Base-by-base conservation (phyloP, 2,888 invertebrate species). In the Meteorus cinctellus region DNA sequence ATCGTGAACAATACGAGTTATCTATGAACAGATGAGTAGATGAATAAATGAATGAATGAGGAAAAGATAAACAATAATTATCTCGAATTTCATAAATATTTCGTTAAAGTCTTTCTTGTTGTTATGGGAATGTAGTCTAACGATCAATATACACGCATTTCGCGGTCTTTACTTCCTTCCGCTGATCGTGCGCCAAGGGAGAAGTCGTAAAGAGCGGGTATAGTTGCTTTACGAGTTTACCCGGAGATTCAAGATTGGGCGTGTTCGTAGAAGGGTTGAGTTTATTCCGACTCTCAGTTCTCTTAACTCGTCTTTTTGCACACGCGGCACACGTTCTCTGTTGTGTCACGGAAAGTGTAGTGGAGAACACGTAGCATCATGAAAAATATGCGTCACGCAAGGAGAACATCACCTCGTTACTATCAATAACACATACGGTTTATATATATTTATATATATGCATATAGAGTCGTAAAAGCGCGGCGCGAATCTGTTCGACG, bases 201-300 rank as follows among this genome's bases (percentile, higher is more conserved):
- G 81, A 80, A 83, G 85, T 85, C 86, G 84, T 87, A 87, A 86
- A 87, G 63, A 86, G 14, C 31, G 16, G 84, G 83, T 84, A 83
- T 86, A 85, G 84, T 87, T 86, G 84, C 83, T 86, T 88, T 86
- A 88, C 86, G 87, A 88, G 88, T 86, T 19, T 65, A 87, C 84
- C 81, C 81, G 85, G 86, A 87, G 87, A 87, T 85, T 85, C 82
- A 81, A 82, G 85, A 85, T 83, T 83, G 84, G 86, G 82, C 83
- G 85, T 79, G 82, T 88, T 88, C 87, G 86, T 82, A 82, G 87
- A 88, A 88, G 86, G 85, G 86, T 84, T 82, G 81, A 82, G 81
- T 14, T 75, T 77, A 45, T 65, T 48, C 27, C 19, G 83, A 84
- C 84, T 87, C 59, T 84, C 81, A 82, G 4, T 19, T 19, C 55